Evolutionary conservation across 2,888 invertebrate species (phyloP).

Genomic region (Empis livida): DNA sequence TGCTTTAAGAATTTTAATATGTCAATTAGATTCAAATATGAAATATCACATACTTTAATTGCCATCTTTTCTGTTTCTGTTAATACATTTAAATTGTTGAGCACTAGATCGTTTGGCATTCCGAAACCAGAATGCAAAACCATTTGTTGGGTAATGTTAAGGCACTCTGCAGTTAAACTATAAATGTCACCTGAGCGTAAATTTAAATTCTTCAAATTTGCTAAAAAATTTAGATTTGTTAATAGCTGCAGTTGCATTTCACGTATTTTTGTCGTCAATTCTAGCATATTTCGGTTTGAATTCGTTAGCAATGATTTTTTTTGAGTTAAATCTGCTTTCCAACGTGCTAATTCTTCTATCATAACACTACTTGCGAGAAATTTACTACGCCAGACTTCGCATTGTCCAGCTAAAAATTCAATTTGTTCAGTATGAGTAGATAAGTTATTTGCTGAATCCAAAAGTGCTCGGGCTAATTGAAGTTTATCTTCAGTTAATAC

Average conservation of each 20-base stretch:
- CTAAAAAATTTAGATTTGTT: conserved; percentile 32
- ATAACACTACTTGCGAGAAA: conserved; percentile 89
- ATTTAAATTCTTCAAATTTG: conserved; percentile 30
- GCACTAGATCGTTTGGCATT: conserved; percentile 28
- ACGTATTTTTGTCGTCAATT: conserved; percentile 32
- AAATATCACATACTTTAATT: conserved; percentile 19
- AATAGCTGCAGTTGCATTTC: conserved; percentile 33
- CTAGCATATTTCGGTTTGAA: conserved; percentile 28
- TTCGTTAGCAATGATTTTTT: conserved; percentile 31
- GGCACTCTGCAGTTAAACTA: conserved; percentile 31
- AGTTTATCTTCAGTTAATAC: conserved; percentile 85
- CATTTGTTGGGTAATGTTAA: conserved; percentile 34
- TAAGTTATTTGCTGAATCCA: conserved; percentile 74
- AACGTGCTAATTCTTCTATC: conserved; percentile 81
- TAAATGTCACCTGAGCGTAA: conserved; percentile 30
- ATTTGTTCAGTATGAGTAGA: conserved; percentile 85
- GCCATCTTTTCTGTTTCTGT: conserved; percentile 32
- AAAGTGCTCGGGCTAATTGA: conserved; percentile 69
- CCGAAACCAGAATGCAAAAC: conserved; percentile 34
- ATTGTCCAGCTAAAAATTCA: conserved; percentile 84
- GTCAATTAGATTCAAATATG: not conserved
- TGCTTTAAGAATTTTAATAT: not conserved
- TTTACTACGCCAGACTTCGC: conserved; percentile 95
- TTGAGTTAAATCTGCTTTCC: conserved; percentile 66
- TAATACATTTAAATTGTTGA: conserved; percentile 25